These are phyloP conservation scores for Paralichthys olivaceus DNA, from an alignment of 2,113 vertebrate genomes.

Conservation along the genomic window DNA sequence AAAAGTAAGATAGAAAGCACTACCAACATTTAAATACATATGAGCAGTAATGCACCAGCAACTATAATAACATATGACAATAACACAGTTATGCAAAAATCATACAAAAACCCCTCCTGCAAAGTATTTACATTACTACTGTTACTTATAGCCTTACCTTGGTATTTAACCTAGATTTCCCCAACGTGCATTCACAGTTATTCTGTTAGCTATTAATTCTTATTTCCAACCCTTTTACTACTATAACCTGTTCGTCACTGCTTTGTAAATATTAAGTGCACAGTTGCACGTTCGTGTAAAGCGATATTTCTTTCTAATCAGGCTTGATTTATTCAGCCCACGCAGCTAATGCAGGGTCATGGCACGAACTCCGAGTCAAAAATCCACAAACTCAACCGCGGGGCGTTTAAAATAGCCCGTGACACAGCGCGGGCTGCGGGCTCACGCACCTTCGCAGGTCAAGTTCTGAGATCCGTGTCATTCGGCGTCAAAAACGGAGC, in stretches of 20 bases:
- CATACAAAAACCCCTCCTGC: no score
- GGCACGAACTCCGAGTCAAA: background rate
- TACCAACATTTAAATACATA: no score
- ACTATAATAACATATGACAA: no score
- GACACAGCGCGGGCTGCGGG: fast-evolving
- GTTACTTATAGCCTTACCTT: background rate
- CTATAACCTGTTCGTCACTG: background rate
- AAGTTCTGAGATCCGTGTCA: slow-evolving; percentile 3
- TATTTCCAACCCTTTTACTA: background rate
- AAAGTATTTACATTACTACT: no score
- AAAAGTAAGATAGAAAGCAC: background rate
- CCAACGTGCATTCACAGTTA: background rate
- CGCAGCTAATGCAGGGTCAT: background rate
- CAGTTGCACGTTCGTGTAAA: background rate
- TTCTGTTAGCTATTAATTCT: background rate
- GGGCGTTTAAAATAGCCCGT: background rate
- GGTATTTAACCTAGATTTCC: background rate
- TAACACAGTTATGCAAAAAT: no score
- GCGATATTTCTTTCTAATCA: background rate
- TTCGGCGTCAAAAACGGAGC: background rate
- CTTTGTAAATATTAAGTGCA: background rate
- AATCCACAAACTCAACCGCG: slow-evolving; percentile 2
- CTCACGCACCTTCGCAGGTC: slow-evolving; percentile 46
- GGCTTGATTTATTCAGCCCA: background rate
- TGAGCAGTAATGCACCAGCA: no score